Base-by-base conservation (phyloP, 1,140 invertebrate genomes). In the Drosophila tristis region DNA sequence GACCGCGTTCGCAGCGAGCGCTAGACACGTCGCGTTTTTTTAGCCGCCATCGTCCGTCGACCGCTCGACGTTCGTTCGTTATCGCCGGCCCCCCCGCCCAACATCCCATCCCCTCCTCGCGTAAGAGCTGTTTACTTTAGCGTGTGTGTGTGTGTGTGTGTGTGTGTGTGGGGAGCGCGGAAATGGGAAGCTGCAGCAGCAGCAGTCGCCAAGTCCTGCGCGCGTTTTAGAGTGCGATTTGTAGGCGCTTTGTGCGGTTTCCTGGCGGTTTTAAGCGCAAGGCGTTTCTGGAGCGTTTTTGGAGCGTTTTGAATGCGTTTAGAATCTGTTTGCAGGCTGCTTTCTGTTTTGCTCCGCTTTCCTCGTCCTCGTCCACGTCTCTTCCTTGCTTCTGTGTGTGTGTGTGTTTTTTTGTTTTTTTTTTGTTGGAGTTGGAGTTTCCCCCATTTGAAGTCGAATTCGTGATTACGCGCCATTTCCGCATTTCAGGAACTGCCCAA, bases 1-100 rank as follows among this genome's bases (percentile, higher is more conserved):
- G 84, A 82, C 75, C 78, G 82, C 75, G 78, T 78, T 87, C 63
- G 70, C 56, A 75, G 64, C 62, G 78, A 86, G 63, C 81, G 82
- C 78, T 81, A 78, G 74, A 65, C 29, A 75, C 74, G 82, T 75
- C 78, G 81, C 82, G 79, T 54, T 68, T 43, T 45, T 70, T 54
- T 48, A 48, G 43, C 31, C 72, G 57, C 63, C 43, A 66, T 29
- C 61, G 60, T 39, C 35, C 35, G 35, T 39, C 48, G 61, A 65
- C 43, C 35, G 35, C 44, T 53, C 48, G 64, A 64, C 51, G 54
- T 57, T 43, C 53, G 47, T 43, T 57, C 50, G 16, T 45, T 54
- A 23, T 20, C 29, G 45, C 47, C 20, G 35, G 23, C 6, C 31
- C 4, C 15, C 25, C 48, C 13, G 59, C 35, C 35, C 35, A 39